These are phyloP conservation scores for Noctua janthina DNA, from an alignment of 2,888 invertebrate species.

Conservation along the genomic window DNA sequence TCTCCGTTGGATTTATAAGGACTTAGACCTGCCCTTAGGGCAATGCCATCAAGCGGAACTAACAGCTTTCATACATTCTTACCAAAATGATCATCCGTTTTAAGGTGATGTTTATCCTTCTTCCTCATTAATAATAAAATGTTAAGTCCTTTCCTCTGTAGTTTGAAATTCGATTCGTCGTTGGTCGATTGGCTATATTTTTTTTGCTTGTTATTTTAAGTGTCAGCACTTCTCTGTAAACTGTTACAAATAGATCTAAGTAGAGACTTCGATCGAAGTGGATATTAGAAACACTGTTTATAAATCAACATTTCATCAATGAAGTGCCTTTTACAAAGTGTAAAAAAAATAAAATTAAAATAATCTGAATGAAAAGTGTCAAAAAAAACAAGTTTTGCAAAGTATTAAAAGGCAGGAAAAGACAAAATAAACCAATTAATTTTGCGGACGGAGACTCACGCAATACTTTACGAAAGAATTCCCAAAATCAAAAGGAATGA, in stretches of 20 bases:
- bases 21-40: slow-evolving; percentile 22
- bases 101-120: not conserved
- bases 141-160: not conserved
- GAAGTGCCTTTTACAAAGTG: not conserved
- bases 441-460: slow-evolving; percentile 1
- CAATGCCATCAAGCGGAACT: slow-evolving; percentile 37
- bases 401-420: slow-evolving; percentile 15
- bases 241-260: not conserved
- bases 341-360: not conserved
- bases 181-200: not conserved
- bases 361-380: not conserved
- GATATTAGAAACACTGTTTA: not conserved
- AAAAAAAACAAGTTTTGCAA: not conserved
- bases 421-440: slow-evolving; percentile 34
- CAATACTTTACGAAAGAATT: slow-evolving; percentile 22
- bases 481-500: slow-evolving; percentile 45
- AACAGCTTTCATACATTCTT: slow-evolving; percentile 31
- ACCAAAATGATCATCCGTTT: slow-evolving; percentile 17
- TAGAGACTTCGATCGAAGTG: not conserved
- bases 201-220: not conserved
- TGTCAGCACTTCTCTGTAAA: not conserved
- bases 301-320: not conserved
- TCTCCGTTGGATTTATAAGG: slow-evolving; percentile 16
- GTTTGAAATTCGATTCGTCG: not conserved
- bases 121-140: not conserved